Conservation (phyloP, 2,888 invertebrate species). For the Drosophila trichaetosa region DNA sequence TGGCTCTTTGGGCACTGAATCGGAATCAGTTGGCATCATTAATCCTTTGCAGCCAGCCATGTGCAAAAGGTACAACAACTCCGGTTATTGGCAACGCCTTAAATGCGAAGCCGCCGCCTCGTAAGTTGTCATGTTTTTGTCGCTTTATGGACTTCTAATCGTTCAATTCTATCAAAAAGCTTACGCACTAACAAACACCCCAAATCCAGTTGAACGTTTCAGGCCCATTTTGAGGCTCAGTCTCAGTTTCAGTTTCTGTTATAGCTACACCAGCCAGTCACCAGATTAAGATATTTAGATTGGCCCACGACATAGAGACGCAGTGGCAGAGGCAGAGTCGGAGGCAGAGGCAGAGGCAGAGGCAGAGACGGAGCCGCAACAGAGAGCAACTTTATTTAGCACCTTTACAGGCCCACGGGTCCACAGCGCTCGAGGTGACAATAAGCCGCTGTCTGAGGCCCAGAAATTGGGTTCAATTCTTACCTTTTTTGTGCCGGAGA, state of each 20-base stretch:
- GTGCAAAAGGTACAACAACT: slow-evolving; percentile 35
- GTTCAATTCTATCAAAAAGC: slow-evolving; percentile 85
- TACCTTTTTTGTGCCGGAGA: slow-evolving; percentile 73
- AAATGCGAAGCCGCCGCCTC: slow-evolving; percentile 64
- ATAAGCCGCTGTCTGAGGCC: slow-evolving; percentile 75
- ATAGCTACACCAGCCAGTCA: slow-evolving; percentile 39
- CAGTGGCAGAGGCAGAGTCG: neutral
- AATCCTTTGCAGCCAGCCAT: slow-evolving; percentile 71
- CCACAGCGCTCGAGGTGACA: slow-evolving; percentile 78
- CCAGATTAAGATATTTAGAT: slow-evolving; percentile 85
- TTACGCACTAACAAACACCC: slow-evolving; percentile 84
- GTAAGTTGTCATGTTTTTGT: slow-evolving; percentile 85
- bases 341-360: slow-evolving; percentile 18
- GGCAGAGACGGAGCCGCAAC: slow-evolving; percentile 21
- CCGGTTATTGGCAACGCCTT: slow-evolving; percentile 59
- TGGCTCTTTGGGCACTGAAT: slow-evolving; percentile 34
- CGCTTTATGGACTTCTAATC: slow-evolving; percentile 86
- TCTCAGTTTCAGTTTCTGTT: slow-evolving; percentile 37
- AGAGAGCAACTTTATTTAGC: slow-evolving; percentile 81
- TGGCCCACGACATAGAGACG: slow-evolving; percentile 60
- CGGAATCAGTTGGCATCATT: slow-evolving; percentile 78
- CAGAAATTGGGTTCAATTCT: slow-evolving; percentile 81
- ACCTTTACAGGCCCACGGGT: slow-evolving; percentile 73
- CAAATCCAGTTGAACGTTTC: slow-evolving; percentile 64
- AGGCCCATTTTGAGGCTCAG: slow-evolving; percentile 67